Percentiles rank a stretch among this genome's conserved stretches.
phyloP scores from a whole-genome alignment of 2,888 invertebrate genomes.

The Trisateles emortualis region DNA sequence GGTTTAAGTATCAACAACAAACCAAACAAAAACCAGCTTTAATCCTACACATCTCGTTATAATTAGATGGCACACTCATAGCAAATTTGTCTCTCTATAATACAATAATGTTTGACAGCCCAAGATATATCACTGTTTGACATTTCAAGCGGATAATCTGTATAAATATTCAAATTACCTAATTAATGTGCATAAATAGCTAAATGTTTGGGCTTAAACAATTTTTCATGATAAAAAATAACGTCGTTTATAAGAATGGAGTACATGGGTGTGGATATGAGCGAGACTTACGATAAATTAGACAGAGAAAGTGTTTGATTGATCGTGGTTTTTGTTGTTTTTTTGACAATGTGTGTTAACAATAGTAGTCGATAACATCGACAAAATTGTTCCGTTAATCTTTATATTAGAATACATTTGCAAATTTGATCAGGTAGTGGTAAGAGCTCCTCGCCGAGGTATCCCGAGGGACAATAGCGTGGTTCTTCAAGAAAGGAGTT shows the following conservation, averaged over 20 bases:
- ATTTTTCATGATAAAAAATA: conserved; percentile 48
- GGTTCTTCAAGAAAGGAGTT: too few relatives aligned
- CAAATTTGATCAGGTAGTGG: conserved; percentile 14
- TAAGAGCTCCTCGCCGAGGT: too few relatives aligned
- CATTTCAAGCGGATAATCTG: conserved; percentile 48
- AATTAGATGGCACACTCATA: conserved; percentile 35
- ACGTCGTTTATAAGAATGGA: conserved; percentile 38
- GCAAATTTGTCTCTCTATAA: conserved; percentile 37
- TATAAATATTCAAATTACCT: conserved; percentile 50
- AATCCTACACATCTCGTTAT: conserved; percentile 40
- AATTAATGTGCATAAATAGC: conserved; percentile 48
- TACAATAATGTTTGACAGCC: conserved; percentile 32
- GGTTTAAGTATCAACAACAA: conserved; percentile 20
- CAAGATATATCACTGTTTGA: conserved; percentile 44
- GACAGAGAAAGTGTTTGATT: conserved; percentile 44
- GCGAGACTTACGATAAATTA: conserved; percentile 36
- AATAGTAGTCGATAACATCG: conserved; percentile 34
- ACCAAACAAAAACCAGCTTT: conserved; percentile 32
- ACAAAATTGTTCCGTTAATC: conserved; percentile 32
- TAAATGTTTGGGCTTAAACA: conserved; percentile 40
- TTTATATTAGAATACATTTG: conserved; percentile 23
- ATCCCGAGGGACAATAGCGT: too few relatives aligned
- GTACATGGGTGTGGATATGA: conserved; percentile 43
- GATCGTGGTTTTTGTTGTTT: conserved; percentile 28
- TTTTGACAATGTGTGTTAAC: conserved; percentile 33